Base-by-base conservation (phyloP, 2,888 invertebrate species). In the Lepidonotus clava region DNA sequence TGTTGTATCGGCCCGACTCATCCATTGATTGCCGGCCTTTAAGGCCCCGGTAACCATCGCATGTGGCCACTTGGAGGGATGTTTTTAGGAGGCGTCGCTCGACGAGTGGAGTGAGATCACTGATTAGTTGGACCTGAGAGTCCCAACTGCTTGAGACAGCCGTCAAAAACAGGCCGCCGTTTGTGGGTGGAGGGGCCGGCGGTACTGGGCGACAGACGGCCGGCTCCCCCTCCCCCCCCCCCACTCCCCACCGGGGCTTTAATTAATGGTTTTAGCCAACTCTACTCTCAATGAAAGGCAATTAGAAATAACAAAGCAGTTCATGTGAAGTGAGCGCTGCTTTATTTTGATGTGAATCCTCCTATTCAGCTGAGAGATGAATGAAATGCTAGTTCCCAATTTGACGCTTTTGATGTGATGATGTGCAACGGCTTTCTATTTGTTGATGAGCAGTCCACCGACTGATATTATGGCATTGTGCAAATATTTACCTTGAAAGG, bases 231-330 rank as follows among this genome's bases (percentile, higher is more conserved):
- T n/a, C n/a, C n/a, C 8, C 18, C 46, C 18, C 8, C 18, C 8
- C 8, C 46, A 46, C 46, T 46, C 46, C 18, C 18, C 46, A 11
- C 71, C 34, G 18, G n/a, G 71, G n/a, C 34, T 38, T 34, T 71
- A 36, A 71, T 66, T 66, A 66, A 66, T 66, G 66, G 21, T 66
- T 34, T 66, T 66, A 66, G 34, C 1, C 5, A 8, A 32, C 66
- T 38, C n/a, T 71, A 14, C 71, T 21, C 71, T 34, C 34, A 71
- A 71, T 38, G 36, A 71, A 71, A 71, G 71, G 71, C 71, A 71
- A 71, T 71, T 71, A 71, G 38, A 71, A 71, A 71, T 71, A 71
- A 71, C 36, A 38, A 71, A 71, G 71, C 36, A 34, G 38, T 61
- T 61, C 61, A 61, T 24, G 28, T 61, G 61, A 61, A 61, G 61